Conservation (phyloP, 2,888 invertebrate genomes). For the Pristionchus arcanus region DNA sequence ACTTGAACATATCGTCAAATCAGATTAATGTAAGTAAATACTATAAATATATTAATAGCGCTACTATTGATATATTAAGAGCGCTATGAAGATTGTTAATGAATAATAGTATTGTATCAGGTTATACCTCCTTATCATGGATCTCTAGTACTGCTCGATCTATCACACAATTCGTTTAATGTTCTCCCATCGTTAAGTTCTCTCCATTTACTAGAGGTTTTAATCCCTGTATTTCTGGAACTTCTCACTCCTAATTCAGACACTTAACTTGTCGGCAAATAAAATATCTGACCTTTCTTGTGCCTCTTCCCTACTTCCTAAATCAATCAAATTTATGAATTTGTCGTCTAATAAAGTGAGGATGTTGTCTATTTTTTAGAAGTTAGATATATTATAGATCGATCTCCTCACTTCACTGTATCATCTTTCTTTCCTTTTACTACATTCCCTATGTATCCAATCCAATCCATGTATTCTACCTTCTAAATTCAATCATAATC, state of each 20-base stretch:
- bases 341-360: slow-evolving; percentile 46
- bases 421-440: slow-evolving; percentile 30
- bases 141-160: slow-evolving; percentile 19
- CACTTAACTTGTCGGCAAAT: slow-evolving; percentile 43
- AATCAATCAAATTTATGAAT: slow-evolving; percentile 28
- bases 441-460: slow-evolving; percentile 33
- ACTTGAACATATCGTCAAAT: slow-evolving; percentile 18
- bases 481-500: slow-evolving; percentile 48
- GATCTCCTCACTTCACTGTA: neutral
- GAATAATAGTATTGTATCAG: neutral
- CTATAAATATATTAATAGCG: neutral
- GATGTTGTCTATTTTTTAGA: neutral
- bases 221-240: neutral
- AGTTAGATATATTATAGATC: neutral
- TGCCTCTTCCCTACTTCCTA: slow-evolving; percentile 14
- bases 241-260: slow-evolving; percentile 38
- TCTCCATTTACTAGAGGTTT: slow-evolving; percentile 37
- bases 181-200: neutral
- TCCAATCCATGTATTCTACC: slow-evolving; percentile 35
- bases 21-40: neutral
- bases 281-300: slow-evolving; percentile 6
- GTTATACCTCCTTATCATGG: neutral
- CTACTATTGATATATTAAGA: neutral
- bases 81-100: neutral
- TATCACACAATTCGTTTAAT: slow-evolving; percentile 19